Base-by-base conservation (phyloP, 2,888 invertebrate species). In the Troides oblongomaculatus region DNA sequence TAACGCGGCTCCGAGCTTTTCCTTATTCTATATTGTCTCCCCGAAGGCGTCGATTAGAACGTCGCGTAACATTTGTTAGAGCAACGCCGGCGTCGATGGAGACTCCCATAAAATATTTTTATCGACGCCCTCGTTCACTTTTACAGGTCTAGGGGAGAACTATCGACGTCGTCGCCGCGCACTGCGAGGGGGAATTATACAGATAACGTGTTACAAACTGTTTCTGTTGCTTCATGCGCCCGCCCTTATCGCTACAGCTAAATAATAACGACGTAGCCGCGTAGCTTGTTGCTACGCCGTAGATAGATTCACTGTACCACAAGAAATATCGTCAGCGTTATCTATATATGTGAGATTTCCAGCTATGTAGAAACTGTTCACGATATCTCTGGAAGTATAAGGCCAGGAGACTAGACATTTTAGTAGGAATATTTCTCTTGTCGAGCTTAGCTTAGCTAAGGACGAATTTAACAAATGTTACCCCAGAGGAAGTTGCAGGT, bases 1-100 rank as follows among this genome's bases (percentile, higher is more conserved):
- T 75, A 78, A 79, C 75, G 73, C 76, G 72, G 72, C 74, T 73
- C 75, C 76, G 75, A 77, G 74, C 79, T 76, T 75, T 70, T 72
- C 72, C 72, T 69, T 71, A 72, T 74, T 75, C 74, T 74, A 70
- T 74, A 75, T 75, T 75, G 76, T 75, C 72, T 75, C 73, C 72
- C 61, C 59, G 64, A 50, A 62, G 73, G 60, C 57, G 59, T 18
- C 60, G 50, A 64, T 77, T 66, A 76, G 75, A 78, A 76, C 73
- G 76, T 69, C 36, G 30, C 53, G 74, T 71, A 63, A 66, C 61
- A 66, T 62, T 68, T 70, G 63, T 70, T 60, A 70, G 43, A 56
- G n/a, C n/a, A 59, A 66, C 62, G 39, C 62, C 64, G 65, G 25
- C 60, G 61, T 56, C 66, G 23, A 70, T 68, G 66, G 64, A 68